Base-by-base conservation (phyloP, 2,797 vertebrate species). In the Fistularia tabacaria region DNA sequence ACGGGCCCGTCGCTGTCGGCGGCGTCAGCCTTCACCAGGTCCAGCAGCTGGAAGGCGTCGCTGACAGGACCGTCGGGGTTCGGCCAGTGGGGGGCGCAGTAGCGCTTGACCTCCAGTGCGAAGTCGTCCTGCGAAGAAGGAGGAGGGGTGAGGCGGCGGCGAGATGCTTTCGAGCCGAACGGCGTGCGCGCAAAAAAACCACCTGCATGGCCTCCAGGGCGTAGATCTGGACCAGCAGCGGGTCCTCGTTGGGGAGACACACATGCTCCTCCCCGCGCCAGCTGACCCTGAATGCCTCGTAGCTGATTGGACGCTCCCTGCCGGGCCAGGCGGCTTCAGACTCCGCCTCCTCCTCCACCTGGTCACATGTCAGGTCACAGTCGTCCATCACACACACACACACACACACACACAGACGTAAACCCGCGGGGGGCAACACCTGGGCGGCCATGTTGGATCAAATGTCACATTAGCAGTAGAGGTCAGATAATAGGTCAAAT, bases 41-140 rank as follows among this genome's bases (percentile, higher is more conserved):
- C 90, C 68, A 96, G 85, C 59, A 98, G 89, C 87, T 98, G 94
- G 62, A 98, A 97, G 44, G 93, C 94, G 88, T 91, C 94, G 73
- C 95, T 97, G 76, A 98, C 93, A 47, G 94, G 92, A 59, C 94
- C 90, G 84, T 99, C 95, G 1, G 95, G 97, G 85, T 98, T 96
- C 42, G 94, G 97, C 97, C 97, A 99, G 72, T 83, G 92, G 51
- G 95, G 92, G 64, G 92, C 89, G 43, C 91, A 89, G 80, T 93
- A 98, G 80, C 94, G 95, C 59, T 90, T 93, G 69, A 99, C 94
- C 89, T 99, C 94, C 74, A 97, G 90, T 54, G 94, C 90, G 7
- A 91, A 98, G 77, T 99, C 96, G 76, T 99, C 95, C 97, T 99
- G 76, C 3, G 7, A 55, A 9, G 55, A 50, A 46, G 25, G 44